Percentiles rank a stretch among this genome's conserved stretches.
These are phyloP conservation scores for Zaprionus lineosus DNA, from an alignment of 2,888 invertebrate species.

Conservation along the genomic window DNA sequence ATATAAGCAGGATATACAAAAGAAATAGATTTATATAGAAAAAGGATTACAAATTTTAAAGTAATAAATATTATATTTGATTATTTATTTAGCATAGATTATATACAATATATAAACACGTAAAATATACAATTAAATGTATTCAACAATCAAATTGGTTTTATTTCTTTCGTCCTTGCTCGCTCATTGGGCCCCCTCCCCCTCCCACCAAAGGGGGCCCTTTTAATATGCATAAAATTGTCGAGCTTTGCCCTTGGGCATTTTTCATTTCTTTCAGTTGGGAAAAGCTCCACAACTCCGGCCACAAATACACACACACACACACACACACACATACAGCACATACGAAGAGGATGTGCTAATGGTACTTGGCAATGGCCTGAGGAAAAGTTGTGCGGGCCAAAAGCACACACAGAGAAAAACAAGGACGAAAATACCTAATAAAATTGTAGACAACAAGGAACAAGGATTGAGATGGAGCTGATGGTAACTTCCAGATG, in stretches of 20 bases:
- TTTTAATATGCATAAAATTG: slow-evolving; percentile 37
- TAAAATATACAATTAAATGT: slow-evolving; percentile 49
- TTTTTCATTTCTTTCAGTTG: slow-evolving; percentile 42
- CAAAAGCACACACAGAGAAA: slow-evolving; percentile 14
- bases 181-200: too few species aligned
- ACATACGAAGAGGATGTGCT: slow-evolving; percentile 17
- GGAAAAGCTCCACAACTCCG: slow-evolving; percentile 14
- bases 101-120: slow-evolving; percentile 41
- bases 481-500: slow-evolving; percentile 38
- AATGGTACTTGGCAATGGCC: slow-evolving; percentile 37
- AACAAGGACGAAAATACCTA: slow-evolving; percentile 35
- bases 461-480: slow-evolving; percentile 18
- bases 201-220: slow-evolving; percentile 9
- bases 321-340: neutral
- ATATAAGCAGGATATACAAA: neutral
- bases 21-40: neutral
- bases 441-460: slow-evolving; percentile 52
- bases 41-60: neutral
- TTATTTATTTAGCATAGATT: slow-evolving; percentile 38
- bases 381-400: slow-evolving; percentile 25
- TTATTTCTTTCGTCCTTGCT: too few species aligned
- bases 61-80: slow-evolving; percentile 19
- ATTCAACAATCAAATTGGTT: slow-evolving; percentile 13
- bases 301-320: neutral
- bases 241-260: slow-evolving; percentile 38